Base-by-base conservation (phyloP, 2,888 invertebrate species). In the Parapristionchus giblindavisi region DNA sequence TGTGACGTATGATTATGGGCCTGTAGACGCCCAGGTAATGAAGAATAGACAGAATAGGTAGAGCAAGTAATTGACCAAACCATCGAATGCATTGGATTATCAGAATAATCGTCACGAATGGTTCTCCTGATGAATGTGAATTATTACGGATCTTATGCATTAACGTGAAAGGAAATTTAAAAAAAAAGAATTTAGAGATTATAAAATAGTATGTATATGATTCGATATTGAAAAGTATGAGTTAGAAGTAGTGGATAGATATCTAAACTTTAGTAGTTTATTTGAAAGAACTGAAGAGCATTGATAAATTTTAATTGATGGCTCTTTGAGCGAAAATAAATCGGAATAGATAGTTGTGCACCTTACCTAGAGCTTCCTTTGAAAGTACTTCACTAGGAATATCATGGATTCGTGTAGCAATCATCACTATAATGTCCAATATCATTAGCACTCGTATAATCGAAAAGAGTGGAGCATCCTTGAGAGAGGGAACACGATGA, bases 31-130 rank as follows among this genome's bases (percentile, higher is more conserved):
- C 24, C 34, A 68, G 34, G 51, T 52, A 68, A 27, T 68, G 68
- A 24, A 68, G 51, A 21, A 21, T 17, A 24, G 68, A 68, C 11
- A 68, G 52, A 3, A 68, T 32, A 0, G 68, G 68, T 24, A 68
- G 68, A 3, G 68, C 68, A 2, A 68, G 52, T n/a, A 68, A 32
- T 24, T 68, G 68, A 3, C 36, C 51, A 27, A 68, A 68, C 68
- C 68, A 68, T 17, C 68, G 68, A 24, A 68, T 68, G 52, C 68
- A 68, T 29, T 68, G 68, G 27, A n/a, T 21, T 34, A 68, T 32
- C 21, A 68, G 68, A 1, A 68, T 36, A 8, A 52, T 27, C 0
- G 52, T 68, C 14, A 52, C 17, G 8, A 21, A 52, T 5, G 40
- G n/a, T 0, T 21, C 29, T 21, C 36, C 68, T 68, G 51, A n/a